These are phyloP conservation scores for Sebastes oblongus DNA, from an alignment of 2,797 vertebrate species.

Conservation along the genomic window DNA sequence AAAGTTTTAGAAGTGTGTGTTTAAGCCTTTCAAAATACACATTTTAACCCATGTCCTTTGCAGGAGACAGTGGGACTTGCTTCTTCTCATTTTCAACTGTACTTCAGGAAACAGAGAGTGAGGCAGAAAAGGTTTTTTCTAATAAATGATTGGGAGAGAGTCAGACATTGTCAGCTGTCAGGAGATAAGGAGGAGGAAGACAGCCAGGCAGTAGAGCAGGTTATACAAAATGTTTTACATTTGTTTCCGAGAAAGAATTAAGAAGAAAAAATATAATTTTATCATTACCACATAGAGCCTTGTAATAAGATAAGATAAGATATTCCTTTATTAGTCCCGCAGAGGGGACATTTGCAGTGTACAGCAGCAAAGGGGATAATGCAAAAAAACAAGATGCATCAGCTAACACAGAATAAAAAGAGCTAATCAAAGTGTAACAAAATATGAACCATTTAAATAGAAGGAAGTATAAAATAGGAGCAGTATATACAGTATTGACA, in stretches of 20 bases:
- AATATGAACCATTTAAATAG: too few relatives aligned
- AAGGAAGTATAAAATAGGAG: too few relatives aligned
- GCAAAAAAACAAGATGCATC: too few relatives aligned
- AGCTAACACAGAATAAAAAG: too few relatives aligned
- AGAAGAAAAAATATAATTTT: background rate
- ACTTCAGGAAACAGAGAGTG: background rate
- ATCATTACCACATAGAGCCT: background rate
- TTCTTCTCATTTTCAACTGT: background rate
- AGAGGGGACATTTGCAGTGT: too few relatives aligned
- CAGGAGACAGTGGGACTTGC: too few relatives aligned
- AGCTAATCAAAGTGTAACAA: too few relatives aligned
- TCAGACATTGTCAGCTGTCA: background rate
- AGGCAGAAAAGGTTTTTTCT: background rate
- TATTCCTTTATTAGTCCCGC: too few relatives aligned
- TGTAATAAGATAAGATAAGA: too few relatives aligned
- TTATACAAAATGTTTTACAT: background rate
- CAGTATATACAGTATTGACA: too few relatives aligned
- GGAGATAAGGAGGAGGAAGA: too few relatives aligned
- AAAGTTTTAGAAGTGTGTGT: background rate
- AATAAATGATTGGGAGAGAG: background rate
- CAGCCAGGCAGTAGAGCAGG: background rate
- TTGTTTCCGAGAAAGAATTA: background rate
- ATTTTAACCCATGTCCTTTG: background rate
- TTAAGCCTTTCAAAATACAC: background rate
- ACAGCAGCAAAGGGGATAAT: too few relatives aligned